Base-by-base conservation (phyloP, 2,888 invertebrate genomes). In the Unio delphinus region DNA sequence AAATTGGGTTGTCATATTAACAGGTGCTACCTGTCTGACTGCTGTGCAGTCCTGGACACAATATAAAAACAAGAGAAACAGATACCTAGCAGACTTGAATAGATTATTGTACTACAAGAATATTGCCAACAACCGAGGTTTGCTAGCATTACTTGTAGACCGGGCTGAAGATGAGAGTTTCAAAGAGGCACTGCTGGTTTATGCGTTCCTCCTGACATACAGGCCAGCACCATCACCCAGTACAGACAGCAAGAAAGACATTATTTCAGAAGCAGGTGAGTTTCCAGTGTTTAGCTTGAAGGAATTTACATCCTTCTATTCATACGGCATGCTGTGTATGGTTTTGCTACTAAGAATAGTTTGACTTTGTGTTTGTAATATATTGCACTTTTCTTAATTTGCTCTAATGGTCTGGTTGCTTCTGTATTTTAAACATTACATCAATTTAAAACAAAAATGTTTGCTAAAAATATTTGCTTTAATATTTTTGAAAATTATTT, bases 101-200 rank as follows among this genome's bases (percentile, higher is more conserved):
- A 80, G 86, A 28, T 80, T 83, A 59, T 82, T 89, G 34, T 89
- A 89, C 72, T 89, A 83, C 74, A 88, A 89, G 73, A 89, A 88
- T 76, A 73, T 89, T 59, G 88, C 89, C 54, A 89, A 88, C 73
- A 90, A 90, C 76, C 81, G 86, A 30, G 87, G 88, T 6, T 76
- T 89, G 66, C 75, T 90, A 67, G 81, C 89, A 0, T 68, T 89
- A 69, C 74, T 90, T 56, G 87, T 89, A 18, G 88, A 89, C 70
- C 74, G 89, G 59, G 89, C 89, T 1, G 85, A 89, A 68, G 89
- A 90, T 70, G 90, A 90, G 74, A 82, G 82, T 57, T 87, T 89
- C 64, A 90, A 90, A 72, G 88, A 89, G 67, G 84, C 86, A 0
- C 69, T 89, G 70, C 74, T 89, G 55, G 80, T 82, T 23, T 90